Evolutionary conservation across 2,113 vertebrate species (phyloP), one percentile per base, ranked within the genome.

Genomic region (Actinemys pallida): DNA sequence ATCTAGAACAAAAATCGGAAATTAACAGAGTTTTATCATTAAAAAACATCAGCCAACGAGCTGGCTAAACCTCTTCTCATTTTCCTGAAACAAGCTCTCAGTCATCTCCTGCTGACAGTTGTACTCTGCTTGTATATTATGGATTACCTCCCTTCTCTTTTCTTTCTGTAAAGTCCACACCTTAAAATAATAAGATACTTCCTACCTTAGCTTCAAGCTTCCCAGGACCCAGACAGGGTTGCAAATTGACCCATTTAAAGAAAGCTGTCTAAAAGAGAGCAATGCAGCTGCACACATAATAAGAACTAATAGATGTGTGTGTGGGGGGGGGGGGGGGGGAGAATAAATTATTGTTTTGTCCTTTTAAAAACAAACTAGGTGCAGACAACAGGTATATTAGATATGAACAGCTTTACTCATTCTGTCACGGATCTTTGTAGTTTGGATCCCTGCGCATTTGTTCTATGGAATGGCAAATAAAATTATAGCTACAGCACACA

Each of bases 381-480:
- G 91, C 96, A 96, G 17, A 83, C 89, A 96, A 90, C 91, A 92
- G 90, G 91, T 96, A 75, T 90, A 86, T 92, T 97, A 88, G 50
- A 22, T 81, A 56, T 82, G 59, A 94, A 87, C 56, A 85, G 81
- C 22, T 11, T 84, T 97, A 76, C 92, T 83, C 50, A 76, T 94
- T 89, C 88, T 93, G 88, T 90, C 93, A 89, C 95, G 85, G 95
- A 45, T 96, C 94, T 97, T 90, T 89, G 82, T 97, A 92, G 96
- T 97, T 98, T 97, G 96, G 82, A 92, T 98, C 97, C 97, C 97
- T 97, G 86, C 89, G 94, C 95, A 96, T 98, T 98, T 97, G 96
- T 98, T 98, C 92, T 97, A 96, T 97, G 95, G 97, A 98, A 98
- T 95, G 95, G 98, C 98, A 98, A 98, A 98, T 98, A 98, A 98